Evolutionary conservation across 2,888 invertebrate genomes (phyloP).

Genomic region (Melipona bicolor): DNA sequence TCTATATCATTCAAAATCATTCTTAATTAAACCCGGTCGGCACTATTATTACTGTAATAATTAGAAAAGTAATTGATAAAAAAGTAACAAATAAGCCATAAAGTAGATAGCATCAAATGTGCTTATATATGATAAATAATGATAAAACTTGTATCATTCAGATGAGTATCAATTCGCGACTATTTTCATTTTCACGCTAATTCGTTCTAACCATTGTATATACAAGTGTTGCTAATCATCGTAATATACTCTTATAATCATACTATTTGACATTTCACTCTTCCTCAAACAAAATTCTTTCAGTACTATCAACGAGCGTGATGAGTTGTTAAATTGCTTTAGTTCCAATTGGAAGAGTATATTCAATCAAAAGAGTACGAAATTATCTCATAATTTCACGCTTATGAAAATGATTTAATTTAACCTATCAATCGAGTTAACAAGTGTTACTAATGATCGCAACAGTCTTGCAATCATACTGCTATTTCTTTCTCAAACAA

Average conservation of each 20-base stretch:
- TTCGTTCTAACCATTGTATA: neutral
- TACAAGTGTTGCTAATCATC: neutral
- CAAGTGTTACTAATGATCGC: no score
- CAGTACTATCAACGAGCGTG: neutral
- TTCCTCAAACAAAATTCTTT: neutral
- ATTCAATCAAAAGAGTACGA: no score
- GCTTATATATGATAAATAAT: neutral
- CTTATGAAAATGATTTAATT: no score
- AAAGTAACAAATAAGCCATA: no score
- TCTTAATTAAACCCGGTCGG: neutral
- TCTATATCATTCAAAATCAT: neutral
- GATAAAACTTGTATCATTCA: neutral
- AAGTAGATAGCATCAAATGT: neutral
- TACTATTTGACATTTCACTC: neutral
- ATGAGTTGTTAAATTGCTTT: no score
- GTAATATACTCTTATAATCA: neutral
- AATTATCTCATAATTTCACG: no score
- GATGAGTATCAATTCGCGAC: neutral
- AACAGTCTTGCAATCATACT: no score
- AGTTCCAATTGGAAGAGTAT: no score
- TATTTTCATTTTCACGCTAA: neutral
- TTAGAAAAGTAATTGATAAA: neutral
- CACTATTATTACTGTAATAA: no score
- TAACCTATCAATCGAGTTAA: no score
- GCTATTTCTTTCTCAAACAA: no score